Conservation (phyloP, 2,888 invertebrate species). For the Schizaphis graminum region DNA sequence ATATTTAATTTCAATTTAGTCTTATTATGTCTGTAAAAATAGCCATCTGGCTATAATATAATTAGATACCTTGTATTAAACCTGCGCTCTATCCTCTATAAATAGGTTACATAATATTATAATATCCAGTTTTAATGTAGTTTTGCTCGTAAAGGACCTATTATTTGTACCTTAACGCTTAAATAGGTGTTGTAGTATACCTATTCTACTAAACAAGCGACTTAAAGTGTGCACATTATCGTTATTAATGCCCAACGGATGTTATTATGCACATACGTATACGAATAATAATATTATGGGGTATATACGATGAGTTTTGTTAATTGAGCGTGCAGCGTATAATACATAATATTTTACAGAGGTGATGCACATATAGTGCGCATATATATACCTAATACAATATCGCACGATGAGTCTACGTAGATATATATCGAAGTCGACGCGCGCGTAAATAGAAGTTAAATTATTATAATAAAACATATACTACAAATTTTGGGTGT, state of each 20-base stretch:
- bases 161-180: not conserved
- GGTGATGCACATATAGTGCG: not conserved
- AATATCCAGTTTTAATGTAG: not conserved
- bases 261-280: not conserved
- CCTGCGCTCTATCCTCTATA: too few species aligned
- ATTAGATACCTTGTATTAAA: not conserved
- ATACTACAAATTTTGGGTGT: not conserved
- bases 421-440: not conserved
- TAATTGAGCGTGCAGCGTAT: not conserved
- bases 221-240: not conserved
- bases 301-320: not conserved
- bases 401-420: not conserved
- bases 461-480: not conserved
- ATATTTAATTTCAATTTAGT: not conserved
- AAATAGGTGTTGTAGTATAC: not conserved
- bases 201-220: not conserved
- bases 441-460: not conserved
- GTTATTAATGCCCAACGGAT: not conserved
- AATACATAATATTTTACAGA: not conserved
- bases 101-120: not conserved
- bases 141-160: not conserved
- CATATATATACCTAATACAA: not conserved
- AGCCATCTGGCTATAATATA: not conserved
- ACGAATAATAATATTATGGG: not conserved
- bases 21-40: not conserved